Evolutionary conservation across 2,888 invertebrate species (phyloP), one percentile per base, ranked within the genome.

Genomic region (Osedax frankpressi): DNA sequence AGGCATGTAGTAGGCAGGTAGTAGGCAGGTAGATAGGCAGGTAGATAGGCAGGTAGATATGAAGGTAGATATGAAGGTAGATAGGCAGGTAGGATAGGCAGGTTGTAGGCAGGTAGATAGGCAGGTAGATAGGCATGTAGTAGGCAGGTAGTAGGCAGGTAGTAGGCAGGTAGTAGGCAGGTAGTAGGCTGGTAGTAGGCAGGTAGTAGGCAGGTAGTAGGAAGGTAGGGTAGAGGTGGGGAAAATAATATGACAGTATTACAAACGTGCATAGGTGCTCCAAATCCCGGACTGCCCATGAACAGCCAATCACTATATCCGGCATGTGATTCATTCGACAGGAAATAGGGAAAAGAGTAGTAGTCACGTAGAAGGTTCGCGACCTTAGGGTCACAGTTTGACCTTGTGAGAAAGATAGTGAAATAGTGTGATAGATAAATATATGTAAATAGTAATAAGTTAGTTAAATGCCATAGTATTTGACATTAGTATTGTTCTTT

Each of bases 251-350:
- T 11, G 6, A 44, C 44, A 11, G 6, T 44, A 44, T 25, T 19
- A 79, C 81, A 88, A 84, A 94, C 94, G 84, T 96, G 96, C 91
- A 96, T 90, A 80, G 94, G 92, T 0, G 95, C 95, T 0, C 96
- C 96, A 80, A 91, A 89, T 0, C 95, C 95, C 0, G 92, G 90
- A 30, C 92, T 93, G 0, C 96, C 96, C 91, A 96, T 95, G 83
- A 96, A 96, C 79, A 96, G 91, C 95, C 95, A 96, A 84, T 94
- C 94, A 0, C 92, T 89, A 76, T 90, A 91, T 80, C 92, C 91
- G 80, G 91, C 91, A 84, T 95, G 94, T 0, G 95, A 91, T 0
- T 89, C 89, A 44, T 85, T 85, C 0, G 95, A 94, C 71, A 96
- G 87, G 84, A 96, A 96, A 82, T 95, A 94, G 0, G 95, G 95